Evolutionary conservation across 2,888 invertebrate genomes (phyloP).

Genomic region (Parasteatoda lunata): DNA sequence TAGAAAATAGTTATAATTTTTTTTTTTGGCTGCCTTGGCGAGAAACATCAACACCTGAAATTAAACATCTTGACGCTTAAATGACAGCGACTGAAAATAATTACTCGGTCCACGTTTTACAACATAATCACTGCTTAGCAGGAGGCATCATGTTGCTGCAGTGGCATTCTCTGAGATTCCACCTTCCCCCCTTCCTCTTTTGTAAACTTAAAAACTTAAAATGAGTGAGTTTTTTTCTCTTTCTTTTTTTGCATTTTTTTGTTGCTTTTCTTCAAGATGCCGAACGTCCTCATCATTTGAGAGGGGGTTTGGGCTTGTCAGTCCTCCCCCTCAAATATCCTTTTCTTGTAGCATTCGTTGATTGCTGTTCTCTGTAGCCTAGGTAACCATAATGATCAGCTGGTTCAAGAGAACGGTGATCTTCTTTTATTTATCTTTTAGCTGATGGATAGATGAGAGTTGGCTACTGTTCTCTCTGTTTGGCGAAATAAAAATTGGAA

Average conservation of each 20-base stretch:
- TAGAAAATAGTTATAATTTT: constrained; percentile 6
- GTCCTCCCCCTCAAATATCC: constrained; percentile 55
- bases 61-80: constrained; percentile 63
- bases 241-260: constrained; percentile 27
- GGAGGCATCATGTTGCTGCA: constrained; percentile 59
- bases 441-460: constrained; percentile 23
- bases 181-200: constrained; percentile 33
- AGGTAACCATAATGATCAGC: constrained; percentile 69
- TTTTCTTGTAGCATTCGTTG: constrained; percentile 36
- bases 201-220: constrained; percentile 52
- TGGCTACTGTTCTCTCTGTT: constrained; percentile 13
- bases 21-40: neutral
- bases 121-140: constrained; percentile 61
- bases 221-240: neutral
- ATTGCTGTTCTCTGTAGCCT: constrained; percentile 64
- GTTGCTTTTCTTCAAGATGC: constrained; percentile 39
- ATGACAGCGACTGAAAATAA: constrained; percentile 65
- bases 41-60: constrained; percentile 63
- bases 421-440: constrained; percentile 66
- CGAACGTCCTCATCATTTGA: constrained; percentile 38
- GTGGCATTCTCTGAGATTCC: constrained; percentile 33
- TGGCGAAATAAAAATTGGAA: constrained; percentile 11
- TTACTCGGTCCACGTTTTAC: constrained; percentile 54
- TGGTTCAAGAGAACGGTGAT: constrained; percentile 41
- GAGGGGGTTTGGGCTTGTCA: constrained; percentile 28